Evolutionary conservation across 1,140 invertebrate species (phyloP), one percentile per base, ranked within the genome.

Genomic region (Battus philenor): DNA sequence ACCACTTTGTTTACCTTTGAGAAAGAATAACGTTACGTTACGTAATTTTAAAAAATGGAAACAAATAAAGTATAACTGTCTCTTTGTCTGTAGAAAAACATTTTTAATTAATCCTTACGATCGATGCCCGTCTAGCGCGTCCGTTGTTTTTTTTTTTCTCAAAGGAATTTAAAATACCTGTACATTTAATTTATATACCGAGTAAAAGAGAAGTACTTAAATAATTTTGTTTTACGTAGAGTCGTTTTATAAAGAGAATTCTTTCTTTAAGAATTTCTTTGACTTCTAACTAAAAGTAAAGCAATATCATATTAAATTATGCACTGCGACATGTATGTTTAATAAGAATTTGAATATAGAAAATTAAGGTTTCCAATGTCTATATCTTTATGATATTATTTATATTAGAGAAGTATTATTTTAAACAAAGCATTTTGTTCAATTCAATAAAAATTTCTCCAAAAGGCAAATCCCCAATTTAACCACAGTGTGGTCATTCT

Each of bases 151-250:
- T 27, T 33, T 39, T 26, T 27, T 41, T 17, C 12, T 34, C 11
- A 36, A 29, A 22, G 9, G 13, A 41, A 16, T 12, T 15, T 29
- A 29, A 41, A 41, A 26, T 41, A 29, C 15, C 24, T 17, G 26
- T 27, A 11, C 38, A 18, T 41, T 41, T 41, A 29, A 41, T 30
- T 30, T 30, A 30, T 12, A 30, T 5, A 11, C 10, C 9, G 10
- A 2, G 9, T n/a, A 16, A 29, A 41, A 41, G 10, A 41, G 17
- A 29, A 41, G n/a, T 13, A 29, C 1, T 16, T 8, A 16, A 41
- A 18, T 29, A 41, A 41, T 16, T 17, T 27, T 12, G 22, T 41
- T 41, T 41, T 41, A 5, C 13, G 26, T 29, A n/a, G 38, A 12
- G 29, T 29, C 10, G 8, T 13, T 41, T 38, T 15, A 39, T 16